Conservation (phyloP, 2,888 invertebrate species). For the Nasonovia ribisnigri region DNA sequence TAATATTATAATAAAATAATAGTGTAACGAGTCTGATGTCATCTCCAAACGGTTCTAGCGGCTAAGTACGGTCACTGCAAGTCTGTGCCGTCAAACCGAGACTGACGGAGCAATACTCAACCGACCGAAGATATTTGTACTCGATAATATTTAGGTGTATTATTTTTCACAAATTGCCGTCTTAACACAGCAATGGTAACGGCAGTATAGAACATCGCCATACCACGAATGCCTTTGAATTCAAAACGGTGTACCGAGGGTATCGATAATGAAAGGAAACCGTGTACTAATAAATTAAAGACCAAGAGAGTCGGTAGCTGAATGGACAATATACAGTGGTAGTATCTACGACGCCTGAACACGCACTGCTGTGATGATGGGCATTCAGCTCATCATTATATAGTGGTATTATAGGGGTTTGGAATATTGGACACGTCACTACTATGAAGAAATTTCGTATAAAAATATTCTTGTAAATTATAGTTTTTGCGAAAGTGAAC, state of each 20-base stretch:
- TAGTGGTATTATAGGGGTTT: not conserved
- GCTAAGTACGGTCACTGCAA: not conserved
- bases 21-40: not conserved
- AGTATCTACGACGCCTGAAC: too few relatives aligned
- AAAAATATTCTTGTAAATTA: not conserved
- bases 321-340: too few relatives aligned
- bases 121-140: too few relatives aligned
- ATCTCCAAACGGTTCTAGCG: not conserved
- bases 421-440: not conserved
- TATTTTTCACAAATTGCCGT: not conserved
- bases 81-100: not conserved
- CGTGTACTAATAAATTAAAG: too few relatives aligned
- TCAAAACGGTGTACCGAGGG: too few relatives aligned
- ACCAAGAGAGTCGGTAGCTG: too few relatives aligned
- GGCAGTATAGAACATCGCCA: not conserved
- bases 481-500: not conserved
- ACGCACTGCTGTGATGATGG: too few relatives aligned
- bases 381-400: too few relatives aligned
- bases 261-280: too few relatives aligned
- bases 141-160: not conserved
- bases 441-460: not conserved
- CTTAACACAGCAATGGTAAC: not conserved
- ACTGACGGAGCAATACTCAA: not conserved
- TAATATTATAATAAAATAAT: not conserved
- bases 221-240: not conserved